Evolutionary conservation across 2,113 vertebrate species (phyloP).

Genomic region (Halcyon malimbica): DNA sequence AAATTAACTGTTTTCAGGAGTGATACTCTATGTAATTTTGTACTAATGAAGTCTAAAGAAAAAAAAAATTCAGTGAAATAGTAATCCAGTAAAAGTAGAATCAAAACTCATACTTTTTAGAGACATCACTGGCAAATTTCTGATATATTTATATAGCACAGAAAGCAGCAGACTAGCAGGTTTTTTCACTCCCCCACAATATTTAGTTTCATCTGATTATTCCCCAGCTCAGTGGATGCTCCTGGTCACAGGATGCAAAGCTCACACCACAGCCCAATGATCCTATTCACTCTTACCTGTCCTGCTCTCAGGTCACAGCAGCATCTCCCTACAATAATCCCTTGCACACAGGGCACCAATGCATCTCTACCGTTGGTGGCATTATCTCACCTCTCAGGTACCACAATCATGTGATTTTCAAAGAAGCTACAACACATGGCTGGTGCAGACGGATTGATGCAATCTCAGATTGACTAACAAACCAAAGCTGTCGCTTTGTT

Average conservation of each 20-base stretch:
- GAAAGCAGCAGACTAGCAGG: not conserved
- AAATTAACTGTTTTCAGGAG: not conserved
- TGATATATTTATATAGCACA: not conserved
- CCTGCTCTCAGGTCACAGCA: not conserved
- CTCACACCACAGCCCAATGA: not conserved
- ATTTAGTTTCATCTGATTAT: not conserved
- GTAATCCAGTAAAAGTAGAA: not conserved
- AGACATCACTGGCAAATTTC: not conserved
- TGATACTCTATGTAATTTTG: accelerated
- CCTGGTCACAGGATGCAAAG: not conserved
- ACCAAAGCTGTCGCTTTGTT: not conserved
- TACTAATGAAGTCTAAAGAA: not conserved
- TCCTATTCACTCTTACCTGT: not conserved
- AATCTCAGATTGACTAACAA: not conserved
- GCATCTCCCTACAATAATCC: not conserved
- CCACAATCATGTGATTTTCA: not conserved
- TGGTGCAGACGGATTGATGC: not conserved
- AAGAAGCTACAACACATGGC: not conserved
- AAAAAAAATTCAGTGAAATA: not conserved
- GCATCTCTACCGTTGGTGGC: not conserved
- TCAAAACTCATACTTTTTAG: not conserved
- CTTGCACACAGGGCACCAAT: not conserved
- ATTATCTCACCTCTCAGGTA: not conserved
- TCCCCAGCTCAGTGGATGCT: not conserved
- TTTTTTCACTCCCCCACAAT: not conserved